These are phyloP conservation scores for Portunus trituberculatus DNA, from an alignment of 1,140 invertebrate species.

Conservation along the genomic window DNA sequence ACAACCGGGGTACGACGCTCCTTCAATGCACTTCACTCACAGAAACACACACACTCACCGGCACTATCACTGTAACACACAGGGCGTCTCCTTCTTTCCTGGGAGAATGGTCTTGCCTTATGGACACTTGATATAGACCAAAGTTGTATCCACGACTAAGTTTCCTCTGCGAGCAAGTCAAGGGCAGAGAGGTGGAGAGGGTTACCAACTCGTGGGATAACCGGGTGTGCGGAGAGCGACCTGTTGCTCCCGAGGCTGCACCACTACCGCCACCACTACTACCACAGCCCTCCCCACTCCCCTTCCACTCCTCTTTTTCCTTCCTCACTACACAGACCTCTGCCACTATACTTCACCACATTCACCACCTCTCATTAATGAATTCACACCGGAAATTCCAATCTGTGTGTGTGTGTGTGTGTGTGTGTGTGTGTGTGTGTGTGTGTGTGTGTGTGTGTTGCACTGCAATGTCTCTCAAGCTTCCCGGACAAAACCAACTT, in stretches of 20 bases:
- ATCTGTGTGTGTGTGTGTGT: neutral
- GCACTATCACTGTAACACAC: too few species aligned
- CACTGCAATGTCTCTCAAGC: neutral
- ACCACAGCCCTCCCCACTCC: neutral
- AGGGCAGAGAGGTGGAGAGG: slow-evolving; percentile 59
- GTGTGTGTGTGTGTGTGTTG: neutral
- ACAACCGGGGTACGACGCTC: neutral
- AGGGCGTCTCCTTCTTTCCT: too few species aligned
- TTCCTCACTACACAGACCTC: neutral
- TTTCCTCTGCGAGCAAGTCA: slow-evolving; percentile 48
- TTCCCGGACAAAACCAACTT: neutral
- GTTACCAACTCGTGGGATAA: slow-evolving; percentile 64
- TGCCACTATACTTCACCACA: neutral
- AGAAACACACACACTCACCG: too few species aligned
- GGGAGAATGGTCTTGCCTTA: neutral
- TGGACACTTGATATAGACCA: neutral
- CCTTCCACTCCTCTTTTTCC: neutral
- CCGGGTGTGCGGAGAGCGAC: neutral
- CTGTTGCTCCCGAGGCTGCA: slow-evolving; percentile 24
- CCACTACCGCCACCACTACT: slow-evolving; percentile 8
- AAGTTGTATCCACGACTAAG: slow-evolving; percentile 32
- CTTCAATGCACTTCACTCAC: too few species aligned
- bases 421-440: neutral
- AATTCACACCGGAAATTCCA: slow-evolving; percentile 40
- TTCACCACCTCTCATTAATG: neutral